These are phyloP conservation scores for Callipepla californica DNA, from an alignment of 2,113 vertebrate genomes.

Conservation along the genomic window DNA sequence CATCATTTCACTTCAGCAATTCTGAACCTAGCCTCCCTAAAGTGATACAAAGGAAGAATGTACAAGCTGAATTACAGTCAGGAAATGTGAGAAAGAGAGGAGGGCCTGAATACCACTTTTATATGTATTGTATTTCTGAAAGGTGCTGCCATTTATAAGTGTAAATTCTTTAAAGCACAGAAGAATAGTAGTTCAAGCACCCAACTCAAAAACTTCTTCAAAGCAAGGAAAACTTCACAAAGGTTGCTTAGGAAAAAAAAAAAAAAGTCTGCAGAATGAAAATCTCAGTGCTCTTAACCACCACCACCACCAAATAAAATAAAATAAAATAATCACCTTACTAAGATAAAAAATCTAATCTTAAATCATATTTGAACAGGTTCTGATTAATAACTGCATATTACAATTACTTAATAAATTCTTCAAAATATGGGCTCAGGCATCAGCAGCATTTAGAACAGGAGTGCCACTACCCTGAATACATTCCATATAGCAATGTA, in stretches of 20 bases:
- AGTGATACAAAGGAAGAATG: not conserved
- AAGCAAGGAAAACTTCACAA: not conserved
- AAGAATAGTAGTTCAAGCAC: slow-evolving; percentile 6
- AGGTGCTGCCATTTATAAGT: not conserved
- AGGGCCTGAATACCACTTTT: not conserved
- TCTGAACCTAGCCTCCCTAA: not conserved
- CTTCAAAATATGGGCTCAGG: not conserved
- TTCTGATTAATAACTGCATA: not conserved
- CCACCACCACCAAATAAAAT: not conserved
- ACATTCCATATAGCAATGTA: not conserved
- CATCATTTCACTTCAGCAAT: not conserved
- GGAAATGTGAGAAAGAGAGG: not conserved
- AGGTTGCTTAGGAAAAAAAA: not conserved
- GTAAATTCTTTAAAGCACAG: not conserved
- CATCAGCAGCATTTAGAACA: not conserved
- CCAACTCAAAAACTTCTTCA: not conserved
- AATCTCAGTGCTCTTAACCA: not conserved
- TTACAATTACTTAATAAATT: not conserved
- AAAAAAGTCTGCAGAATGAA: not conserved
- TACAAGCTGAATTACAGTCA: slow-evolving; percentile 16
- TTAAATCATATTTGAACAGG: not conserved
- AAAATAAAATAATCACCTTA: not conserved
- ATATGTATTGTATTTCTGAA: not conserved
- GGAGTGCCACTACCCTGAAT: not conserved
- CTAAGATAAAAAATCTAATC: not conserved